Base-by-base conservation (phyloP, 2,797 vertebrate species). In the Neosilurus mollespiculum region DNA sequence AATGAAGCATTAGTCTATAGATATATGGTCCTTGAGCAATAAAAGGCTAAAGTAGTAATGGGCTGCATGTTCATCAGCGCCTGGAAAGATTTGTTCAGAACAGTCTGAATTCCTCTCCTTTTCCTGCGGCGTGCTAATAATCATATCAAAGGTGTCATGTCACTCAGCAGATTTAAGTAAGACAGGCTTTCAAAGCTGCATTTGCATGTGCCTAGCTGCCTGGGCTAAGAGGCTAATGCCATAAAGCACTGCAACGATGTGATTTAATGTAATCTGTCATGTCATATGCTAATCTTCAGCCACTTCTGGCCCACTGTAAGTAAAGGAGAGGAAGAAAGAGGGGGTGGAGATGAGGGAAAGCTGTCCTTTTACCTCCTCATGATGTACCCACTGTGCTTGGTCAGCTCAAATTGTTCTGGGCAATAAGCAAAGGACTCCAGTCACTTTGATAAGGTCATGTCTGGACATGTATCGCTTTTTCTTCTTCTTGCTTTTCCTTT, bases 191-290 rank as follows among this genome's bases (percentile, higher is more conserved):
- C 94, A 94, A 93, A 87, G 87, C 94, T 96, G 94, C 94, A 98
- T 99, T 98, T 98, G 97, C 96, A 98, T 98, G 96, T 94, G 94
- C 96, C 93, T 89, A 95, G 96, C 94, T 94, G 95, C 96, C 94
- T 91, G 93, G 95, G 96, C 96, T 98, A 97, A 99, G 97, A 97
- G 96, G 97, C 97, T 98, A 97, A 98, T 97, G 96, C 96, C 96
- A 96, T 97, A 96, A 97, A 97, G 96, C 94, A 94, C 93, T 88
- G 93, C 92, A 91, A 96, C 96, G 96, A 96, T 96, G 94, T 96
- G 96, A 97, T 96, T 98, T 98, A 98, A 98, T 97, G 97, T 98
- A 97, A 98, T 98, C 96, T 97, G 97, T 98, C 97, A 96, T 98
- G 97, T 98, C 96, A 97, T 97, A 98, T 98, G 97, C 97, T 98